phyloP scores from a whole-genome alignment of 2,888 invertebrate species.

The Cristatella mucedo region DNA sequence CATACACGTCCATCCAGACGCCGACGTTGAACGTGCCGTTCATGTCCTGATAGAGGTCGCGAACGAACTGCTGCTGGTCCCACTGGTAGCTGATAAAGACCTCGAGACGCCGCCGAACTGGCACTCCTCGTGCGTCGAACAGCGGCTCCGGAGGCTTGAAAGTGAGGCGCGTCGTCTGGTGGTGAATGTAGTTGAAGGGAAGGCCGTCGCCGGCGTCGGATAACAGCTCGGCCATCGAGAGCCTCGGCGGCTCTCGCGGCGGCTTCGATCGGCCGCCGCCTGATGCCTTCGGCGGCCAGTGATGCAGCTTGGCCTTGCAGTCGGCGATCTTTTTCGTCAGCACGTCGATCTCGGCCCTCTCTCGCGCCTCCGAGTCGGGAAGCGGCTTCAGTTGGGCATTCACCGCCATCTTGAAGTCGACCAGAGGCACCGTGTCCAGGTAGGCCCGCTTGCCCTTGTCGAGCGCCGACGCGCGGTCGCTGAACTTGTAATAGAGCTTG shows the following conservation, averaged over 20 bases:
- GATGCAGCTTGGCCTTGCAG: conserved; percentile 11
- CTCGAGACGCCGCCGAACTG: conserved; percentile 8
- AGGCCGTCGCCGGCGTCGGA: conserved; percentile 3
- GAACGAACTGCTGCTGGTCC: conserved; percentile 9
- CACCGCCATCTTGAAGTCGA: conserved; percentile 9
- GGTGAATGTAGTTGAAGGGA: conserved; percentile 7
- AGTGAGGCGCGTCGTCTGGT: conserved; percentile 6
- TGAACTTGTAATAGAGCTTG: conserved; percentile 5
- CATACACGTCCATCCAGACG: conserved; percentile 12
- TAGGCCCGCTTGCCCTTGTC: not conserved
- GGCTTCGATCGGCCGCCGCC: conserved; percentile 10
- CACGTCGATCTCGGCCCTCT: not conserved
- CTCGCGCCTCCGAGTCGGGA: conserved; percentile 2
- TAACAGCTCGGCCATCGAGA: not conserved
- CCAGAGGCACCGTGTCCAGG: conserved; percentile 10
- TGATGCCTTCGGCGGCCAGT: conserved; percentile 1
- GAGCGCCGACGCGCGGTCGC: too few species aligned
- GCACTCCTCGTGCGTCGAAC: conserved; percentile 11
- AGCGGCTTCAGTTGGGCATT: not conserved
- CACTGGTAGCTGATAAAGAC: conserved; percentile 12
- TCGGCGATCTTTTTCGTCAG: conserved; percentile 8
- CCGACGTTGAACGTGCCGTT: conserved; percentile 1
- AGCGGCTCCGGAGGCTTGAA: conserved; percentile 3
- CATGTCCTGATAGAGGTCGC: conserved; percentile 9
- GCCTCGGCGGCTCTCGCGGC: not conserved